A percentile compares a stretch with the other conserved stretches of the same genome.
These are phyloP conservation scores for Falco naumanni DNA, from an alignment of 2,797 vertebrate species.

Conservation along the genomic window DNA sequence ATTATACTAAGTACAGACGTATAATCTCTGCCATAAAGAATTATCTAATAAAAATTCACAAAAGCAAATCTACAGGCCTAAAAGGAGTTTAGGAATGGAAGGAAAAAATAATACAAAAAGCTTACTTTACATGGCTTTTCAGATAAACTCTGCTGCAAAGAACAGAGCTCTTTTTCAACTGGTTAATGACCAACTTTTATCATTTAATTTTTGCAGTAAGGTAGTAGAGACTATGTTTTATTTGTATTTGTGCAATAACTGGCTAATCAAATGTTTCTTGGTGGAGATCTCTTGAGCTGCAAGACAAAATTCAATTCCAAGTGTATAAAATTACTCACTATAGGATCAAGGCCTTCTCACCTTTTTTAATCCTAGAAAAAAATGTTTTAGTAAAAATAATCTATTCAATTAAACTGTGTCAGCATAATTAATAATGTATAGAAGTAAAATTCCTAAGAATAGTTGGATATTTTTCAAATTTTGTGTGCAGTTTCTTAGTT, in stretches of 20 bases:
- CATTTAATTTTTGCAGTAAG: background rate
- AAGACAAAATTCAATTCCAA: conserved; percentile 18
- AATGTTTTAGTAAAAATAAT: background rate
- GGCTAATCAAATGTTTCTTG: conserved; percentile 24
- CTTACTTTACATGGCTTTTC: background rate
- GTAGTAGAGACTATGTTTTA: background rate
- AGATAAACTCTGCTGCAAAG: background rate
- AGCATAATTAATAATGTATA: background rate
- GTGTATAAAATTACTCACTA: background rate
- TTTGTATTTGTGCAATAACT: background rate
- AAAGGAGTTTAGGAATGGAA: background rate
- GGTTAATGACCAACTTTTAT: background rate
- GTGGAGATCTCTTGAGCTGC: background rate
- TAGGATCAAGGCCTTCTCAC: background rate
- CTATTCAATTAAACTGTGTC: background rate
- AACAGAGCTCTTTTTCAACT: background rate
- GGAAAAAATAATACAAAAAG: background rate
- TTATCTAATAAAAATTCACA: background rate
- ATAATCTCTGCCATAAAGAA: background rate
- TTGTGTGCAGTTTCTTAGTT: background rate
- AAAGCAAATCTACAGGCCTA: background rate
- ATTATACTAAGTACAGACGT: background rate
- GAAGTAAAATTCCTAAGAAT: background rate
- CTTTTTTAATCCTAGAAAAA: background rate
- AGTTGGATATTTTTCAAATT: background rate